These are phyloP conservation scores for Muscicapa striata DNA, from an alignment of 2,797 vertebrate species.

Conservation along the genomic window DNA sequence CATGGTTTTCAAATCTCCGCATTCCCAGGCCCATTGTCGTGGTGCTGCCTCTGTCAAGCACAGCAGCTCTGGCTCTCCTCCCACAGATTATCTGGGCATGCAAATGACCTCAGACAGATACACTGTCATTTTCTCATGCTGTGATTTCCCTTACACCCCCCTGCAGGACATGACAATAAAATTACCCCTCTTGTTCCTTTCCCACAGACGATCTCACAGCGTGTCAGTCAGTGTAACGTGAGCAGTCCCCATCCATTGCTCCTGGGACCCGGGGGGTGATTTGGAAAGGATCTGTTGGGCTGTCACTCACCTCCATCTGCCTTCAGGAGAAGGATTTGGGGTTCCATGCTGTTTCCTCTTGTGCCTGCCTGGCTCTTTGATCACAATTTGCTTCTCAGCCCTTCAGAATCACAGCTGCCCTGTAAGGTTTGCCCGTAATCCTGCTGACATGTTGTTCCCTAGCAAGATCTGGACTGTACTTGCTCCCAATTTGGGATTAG, in stretches of 20 bases:
- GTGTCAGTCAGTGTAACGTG: constrained; percentile 35
- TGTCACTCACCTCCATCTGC: constrained; percentile 32
- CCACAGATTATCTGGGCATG: constrained; percentile 49
- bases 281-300: constrained; percentile 24
- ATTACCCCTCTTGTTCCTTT: constrained; percentile 60
- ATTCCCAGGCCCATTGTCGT: not conserved
- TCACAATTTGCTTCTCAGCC: constrained; percentile 9
- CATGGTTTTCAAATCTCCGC: not conserved
- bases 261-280: not conserved
- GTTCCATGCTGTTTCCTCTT: constrained; percentile 21
- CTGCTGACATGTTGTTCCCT: not conserved
- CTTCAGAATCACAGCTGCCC: constrained; percentile 22
- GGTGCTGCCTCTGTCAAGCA: constrained; percentile 20
- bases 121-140: constrained; percentile 65
- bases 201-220: constrained; percentile 30
- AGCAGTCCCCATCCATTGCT: not conserved
- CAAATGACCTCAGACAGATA: constrained; percentile 61
- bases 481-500: not conserved
- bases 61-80: constrained; percentile 33
- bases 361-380: not conserved
- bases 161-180: constrained; percentile 61
- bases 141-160: constrained; percentile 57
- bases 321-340: constrained; percentile 11
- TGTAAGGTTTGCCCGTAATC: not conserved
- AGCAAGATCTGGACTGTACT: not conserved